phyloP scores from a whole-genome alignment of 2,888 invertebrate species.

The Drosophila lacicola region DNA sequence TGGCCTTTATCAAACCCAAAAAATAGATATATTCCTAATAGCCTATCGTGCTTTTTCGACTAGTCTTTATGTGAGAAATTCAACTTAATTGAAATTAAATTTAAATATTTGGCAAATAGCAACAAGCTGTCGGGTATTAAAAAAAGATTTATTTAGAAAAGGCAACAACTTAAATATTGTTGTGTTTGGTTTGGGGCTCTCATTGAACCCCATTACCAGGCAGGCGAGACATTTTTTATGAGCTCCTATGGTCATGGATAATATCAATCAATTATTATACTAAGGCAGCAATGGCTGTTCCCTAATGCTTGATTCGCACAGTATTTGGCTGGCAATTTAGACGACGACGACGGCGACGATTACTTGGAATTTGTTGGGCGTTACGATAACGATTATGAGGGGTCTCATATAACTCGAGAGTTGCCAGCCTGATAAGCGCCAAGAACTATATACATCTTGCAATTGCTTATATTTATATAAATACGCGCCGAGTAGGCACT shows the following conservation, averaged over 20 bases:
- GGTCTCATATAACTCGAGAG: constrained; percentile 13
- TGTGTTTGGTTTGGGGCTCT: background rate
- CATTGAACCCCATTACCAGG: background rate
- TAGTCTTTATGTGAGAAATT: no score
- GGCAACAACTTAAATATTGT: background rate
- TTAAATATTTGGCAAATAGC: no score
- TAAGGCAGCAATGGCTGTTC: background rate
- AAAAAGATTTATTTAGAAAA: background rate
- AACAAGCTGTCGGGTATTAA: no score
- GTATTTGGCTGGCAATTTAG: background rate
- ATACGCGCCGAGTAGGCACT: no score
- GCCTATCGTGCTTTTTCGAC: no score
- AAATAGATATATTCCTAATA: no score
- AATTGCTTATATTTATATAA: background rate
- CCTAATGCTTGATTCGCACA: constrained; percentile 4
- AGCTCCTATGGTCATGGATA: background rate
- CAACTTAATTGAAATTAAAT: no score
- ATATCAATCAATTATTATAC: constrained; percentile 4
- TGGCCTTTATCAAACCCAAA: no score
- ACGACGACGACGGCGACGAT: constrained; percentile 12
- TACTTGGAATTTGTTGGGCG: constrained; percentile 24
- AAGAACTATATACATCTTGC: background rate
- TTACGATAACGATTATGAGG: constrained; percentile 18
- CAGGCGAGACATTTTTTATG: background rate
- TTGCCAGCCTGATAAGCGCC: constrained; percentile 19